Base-by-base conservation (phyloP, 2,113 vertebrate species). In the Notarius lentiginosus region DNA sequence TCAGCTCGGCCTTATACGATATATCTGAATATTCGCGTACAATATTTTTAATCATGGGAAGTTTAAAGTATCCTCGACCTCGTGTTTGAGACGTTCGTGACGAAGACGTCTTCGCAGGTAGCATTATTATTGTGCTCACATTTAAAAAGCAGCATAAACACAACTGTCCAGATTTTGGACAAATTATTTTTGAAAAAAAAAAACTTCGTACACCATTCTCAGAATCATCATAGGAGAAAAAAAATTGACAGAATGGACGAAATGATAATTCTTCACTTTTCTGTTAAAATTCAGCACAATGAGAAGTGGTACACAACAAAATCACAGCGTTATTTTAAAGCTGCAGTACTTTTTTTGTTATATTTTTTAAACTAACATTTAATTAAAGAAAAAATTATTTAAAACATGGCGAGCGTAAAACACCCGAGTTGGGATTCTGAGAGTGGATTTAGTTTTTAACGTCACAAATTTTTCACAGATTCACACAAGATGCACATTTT, bases 101-200 rank as follows among this genome's bases (percentile, higher is more conserved):
- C 5, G 22, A 27, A 30, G 75, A 55, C 76, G 9, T 60, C 30
- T 10, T 34, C 4, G 18, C 77, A 60, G 55, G 79, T 60, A 56
- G 56, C 27, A 0, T 80, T 80, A 47, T 80, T 80, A 47, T 60
- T 80, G 56, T 80, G 79, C 79, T 80, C 30, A 60, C 49, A 2
- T 55, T 55, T 15, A 27, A n/a, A 77, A 77, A 77, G 49, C 75
- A 77, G 75, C 75, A 77, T 53, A 51, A 51, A 73, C 34, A 73
- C 70, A 70, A 20, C 66, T 7, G 20, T 76, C 41, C 47, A 5
- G 5, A 47, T 51, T 51, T 24, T 24, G 47, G 20, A 30, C 53
- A 30, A 24, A 79, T 18, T 9, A 17, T 55, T 77, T 79, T 1
- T 2, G 5, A 34, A 55, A 41, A 3, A 11, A 79, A n/a, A 3